Evolutionary conservation across 2,797 vertebrate species (phyloP), one percentile per base, ranked within the genome.

Genomic region (Semaprochilodus insignis): DNA sequence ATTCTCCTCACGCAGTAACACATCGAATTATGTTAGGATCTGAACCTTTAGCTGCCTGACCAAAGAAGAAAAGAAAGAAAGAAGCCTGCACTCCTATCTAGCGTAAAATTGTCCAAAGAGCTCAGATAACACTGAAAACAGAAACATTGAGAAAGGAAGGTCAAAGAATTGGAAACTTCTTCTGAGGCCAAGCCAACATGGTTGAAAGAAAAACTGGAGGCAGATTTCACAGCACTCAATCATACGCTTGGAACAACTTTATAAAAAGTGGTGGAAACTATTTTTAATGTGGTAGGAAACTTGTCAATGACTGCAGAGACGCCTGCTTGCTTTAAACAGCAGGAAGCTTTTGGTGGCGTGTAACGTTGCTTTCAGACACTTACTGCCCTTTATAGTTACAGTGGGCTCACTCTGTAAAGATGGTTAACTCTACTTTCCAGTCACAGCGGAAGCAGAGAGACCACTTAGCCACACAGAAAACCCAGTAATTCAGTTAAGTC

Each of bases 251-350:
- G 51, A 80, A 70, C 63, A 51, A 31, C 34, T 23, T 27, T 74
- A 34, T 1, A n/a, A 23, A 19, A 51, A 44, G 48, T 17, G 75
- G 19, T 72, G 78, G 17, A 75, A 75, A 81, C 74, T 48, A 27
- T 51, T 62, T 75, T 81, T 88, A 54, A 78, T 86, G 85, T 86
- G 82, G 87, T 84, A 74, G 85, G 84, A 84, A 88, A 85, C 62
- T 59, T 59, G 14, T 54, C 13, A 3, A 16, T n/a, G 17, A 17
- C 54, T 19, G 80, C 44, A 69, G 82, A 25, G 71, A 80, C 69
- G 70, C 17, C 62, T 0, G 63, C 78, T 79, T 63, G 44, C 76
- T 55, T 85, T 74, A 75, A 76, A n/a, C 44, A 44, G 65, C 80
- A 86, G 84, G 84, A 88, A 86, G 82, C n/a, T 34, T 25, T 59